phyloP scores from a whole-genome alignment of 2,888 invertebrate species.

The Phalera bucephala region DNA sequence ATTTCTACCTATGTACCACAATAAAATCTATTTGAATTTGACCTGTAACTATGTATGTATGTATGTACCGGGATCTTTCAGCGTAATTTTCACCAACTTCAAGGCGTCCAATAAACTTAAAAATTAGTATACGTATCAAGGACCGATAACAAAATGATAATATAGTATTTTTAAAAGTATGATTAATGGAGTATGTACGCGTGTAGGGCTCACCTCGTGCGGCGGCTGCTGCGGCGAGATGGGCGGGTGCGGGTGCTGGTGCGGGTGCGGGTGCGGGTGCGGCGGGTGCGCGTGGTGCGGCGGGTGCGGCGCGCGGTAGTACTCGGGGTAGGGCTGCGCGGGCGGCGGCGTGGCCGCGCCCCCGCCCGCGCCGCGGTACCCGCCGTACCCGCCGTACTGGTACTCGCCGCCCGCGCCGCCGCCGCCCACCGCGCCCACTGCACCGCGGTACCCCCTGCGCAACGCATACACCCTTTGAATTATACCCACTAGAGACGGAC shows the following conservation, averaged over 20 bases:
- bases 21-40: no score
- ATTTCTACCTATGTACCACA: no score
- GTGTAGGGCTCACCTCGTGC: slow-evolving; percentile 8
- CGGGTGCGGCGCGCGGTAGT: slow-evolving; percentile 67
- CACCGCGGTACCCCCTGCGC: slow-evolving; percentile 59
- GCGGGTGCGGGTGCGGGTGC: slow-evolving; percentile 38
- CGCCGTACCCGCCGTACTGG: slow-evolving; percentile 74
- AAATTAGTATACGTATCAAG: no score
- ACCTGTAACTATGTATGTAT: no score
- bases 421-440: slow-evolving; percentile 17
- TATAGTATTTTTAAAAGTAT: no score
- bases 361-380: slow-evolving; percentile 60
- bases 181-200: no score
- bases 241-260: slow-evolving; percentile 41
- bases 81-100: no score
- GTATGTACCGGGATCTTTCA: no score
- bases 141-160: no score
- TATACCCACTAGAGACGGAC: background rate
- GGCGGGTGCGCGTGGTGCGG: slow-evolving; percentile 47
- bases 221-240: slow-evolving; percentile 32
- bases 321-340: slow-evolving; percentile 66
- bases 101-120: no score
- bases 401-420: slow-evolving; percentile 57
- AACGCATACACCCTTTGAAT: background rate
- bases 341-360: slow-evolving; percentile 60